A percentile compares a stretch with the other conserved stretches of the same genome.
Evolutionary conservation across 2,113 vertebrate genomes (phyloP).

Genomic region (Engraulis encrasicolus): DNA sequence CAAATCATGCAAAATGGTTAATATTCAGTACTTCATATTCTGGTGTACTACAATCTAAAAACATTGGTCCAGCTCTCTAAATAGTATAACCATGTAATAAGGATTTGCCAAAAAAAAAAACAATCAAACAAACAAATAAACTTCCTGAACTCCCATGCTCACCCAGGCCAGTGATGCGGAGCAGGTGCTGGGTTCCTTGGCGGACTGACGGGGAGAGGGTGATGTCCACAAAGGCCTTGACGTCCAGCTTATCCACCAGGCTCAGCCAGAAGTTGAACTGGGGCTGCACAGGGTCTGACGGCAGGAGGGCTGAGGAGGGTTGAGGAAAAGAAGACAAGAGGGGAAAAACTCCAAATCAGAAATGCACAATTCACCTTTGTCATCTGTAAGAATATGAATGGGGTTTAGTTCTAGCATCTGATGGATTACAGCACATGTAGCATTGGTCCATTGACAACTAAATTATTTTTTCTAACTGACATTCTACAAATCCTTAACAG

Average conservation of each 20-base stretch:
- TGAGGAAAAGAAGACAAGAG: slow-evolving; percentile 12
- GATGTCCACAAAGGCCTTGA: slow-evolving; percentile 90
- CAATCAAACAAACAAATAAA: too few species aligned
- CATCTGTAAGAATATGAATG: not conserved
- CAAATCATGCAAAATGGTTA: not conserved
- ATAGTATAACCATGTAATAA: too few species aligned
- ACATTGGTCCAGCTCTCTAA: not conserved
- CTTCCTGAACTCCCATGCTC: not conserved
- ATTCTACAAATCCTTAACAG: too few species aligned
- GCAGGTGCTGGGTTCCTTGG: slow-evolving; percentile 87
- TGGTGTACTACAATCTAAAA: too few species aligned
- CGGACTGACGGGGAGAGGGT: slow-evolving; percentile 83
- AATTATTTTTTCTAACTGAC: too few species aligned
- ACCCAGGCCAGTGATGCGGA: slow-evolving; percentile 88
- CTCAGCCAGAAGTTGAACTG: slow-evolving; percentile 90
- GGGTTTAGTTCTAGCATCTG: not conserved
- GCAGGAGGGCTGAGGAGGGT: slow-evolving; percentile 71
- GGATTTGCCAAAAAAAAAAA: too few species aligned
- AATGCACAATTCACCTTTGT: not conserved
- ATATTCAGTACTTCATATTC: not conserved
- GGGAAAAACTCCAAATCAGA: not conserved
- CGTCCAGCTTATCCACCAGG: slow-evolving; percentile 85
- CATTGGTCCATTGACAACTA: too few species aligned
- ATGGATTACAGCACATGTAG: too few species aligned
- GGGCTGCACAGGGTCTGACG: slow-evolving; percentile 84